These are phyloP conservation scores for Spisula subtruncata DNA, from an alignment of 2,888 invertebrate genomes.

Conservation along the genomic window DNA sequence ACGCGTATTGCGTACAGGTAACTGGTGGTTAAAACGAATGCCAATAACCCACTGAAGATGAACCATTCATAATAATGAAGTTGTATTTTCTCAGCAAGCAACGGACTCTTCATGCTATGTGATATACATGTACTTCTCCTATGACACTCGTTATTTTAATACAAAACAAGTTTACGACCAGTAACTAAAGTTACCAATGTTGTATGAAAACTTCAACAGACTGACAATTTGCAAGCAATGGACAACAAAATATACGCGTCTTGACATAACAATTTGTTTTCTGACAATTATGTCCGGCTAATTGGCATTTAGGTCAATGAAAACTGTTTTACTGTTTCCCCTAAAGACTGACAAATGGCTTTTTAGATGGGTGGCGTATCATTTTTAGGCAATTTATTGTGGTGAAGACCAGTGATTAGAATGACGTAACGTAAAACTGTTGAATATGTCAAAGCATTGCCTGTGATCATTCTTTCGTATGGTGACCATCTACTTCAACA, in stretches of 20 bases:
- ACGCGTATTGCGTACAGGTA: too few species aligned
- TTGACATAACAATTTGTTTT: background rate
- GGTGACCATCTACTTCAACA: too few species aligned
- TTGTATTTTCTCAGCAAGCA: too few species aligned
- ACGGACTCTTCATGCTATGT: too few species aligned
- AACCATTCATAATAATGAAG: too few species aligned
- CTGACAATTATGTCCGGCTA: background rate
- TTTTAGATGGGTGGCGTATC: background rate
- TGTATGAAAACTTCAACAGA: background rate
- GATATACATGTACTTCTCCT: too few species aligned
- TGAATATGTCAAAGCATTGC: background rate
- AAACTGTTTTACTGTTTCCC: background rate
- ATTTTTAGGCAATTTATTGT: background rate
- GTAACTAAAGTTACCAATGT: background rate
- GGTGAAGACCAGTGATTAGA: background rate
- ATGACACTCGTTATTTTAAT: too few species aligned
- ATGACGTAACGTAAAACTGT: background rate
- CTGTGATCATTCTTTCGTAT: background rate
- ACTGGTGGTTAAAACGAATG: too few species aligned
- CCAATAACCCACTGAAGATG: too few species aligned
- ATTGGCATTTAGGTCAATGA: slow-evolving; percentile 25
- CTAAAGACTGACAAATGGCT: background rate
- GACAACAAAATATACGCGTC: background rate
- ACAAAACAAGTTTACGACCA: too few species aligned
- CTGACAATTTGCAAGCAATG: background rate